Conservation (phyloP, 2,113 vertebrate species). For the Anser brachyrhynchus region DNA sequence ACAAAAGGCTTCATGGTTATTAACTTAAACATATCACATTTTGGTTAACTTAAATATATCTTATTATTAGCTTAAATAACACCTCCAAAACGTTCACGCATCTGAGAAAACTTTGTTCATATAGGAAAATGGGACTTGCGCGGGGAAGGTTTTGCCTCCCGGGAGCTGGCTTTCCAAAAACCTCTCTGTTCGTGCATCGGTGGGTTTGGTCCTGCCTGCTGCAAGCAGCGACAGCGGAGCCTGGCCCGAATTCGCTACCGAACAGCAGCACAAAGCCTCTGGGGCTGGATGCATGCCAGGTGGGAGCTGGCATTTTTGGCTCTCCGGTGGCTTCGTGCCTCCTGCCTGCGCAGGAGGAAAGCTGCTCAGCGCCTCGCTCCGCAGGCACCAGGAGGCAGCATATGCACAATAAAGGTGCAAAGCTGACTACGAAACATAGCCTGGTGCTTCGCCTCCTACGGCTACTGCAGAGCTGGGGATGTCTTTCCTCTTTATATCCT, state of each 20-base stretch:
- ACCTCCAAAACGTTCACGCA: background rate
- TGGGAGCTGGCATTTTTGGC: background rate
- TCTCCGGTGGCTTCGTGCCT: background rate
- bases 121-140: background rate
- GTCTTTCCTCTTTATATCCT: too few relatives aligned
- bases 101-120: background rate
- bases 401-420: constrained; percentile 20
- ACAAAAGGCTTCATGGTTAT: background rate
- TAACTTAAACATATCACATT: background rate
- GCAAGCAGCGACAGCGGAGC: fast-evolving
- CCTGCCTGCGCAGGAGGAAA: background rate
- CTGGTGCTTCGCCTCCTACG: background rate
- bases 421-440: background rate
- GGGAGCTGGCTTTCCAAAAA: background rate
- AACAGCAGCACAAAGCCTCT: background rate
- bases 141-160: background rate
- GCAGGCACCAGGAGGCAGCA: constrained; percentile 64
- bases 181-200: background rate
- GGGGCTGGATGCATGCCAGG: fast-evolving
- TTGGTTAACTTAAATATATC: background rate
- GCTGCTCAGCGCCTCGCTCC: background rate
- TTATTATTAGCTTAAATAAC: background rate
- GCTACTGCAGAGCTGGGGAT: background rate
- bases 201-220: background rate
- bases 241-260: background rate